Base-by-base conservation (phyloP, 2,113 vertebrate species). In the Origma solitaria region DNA sequence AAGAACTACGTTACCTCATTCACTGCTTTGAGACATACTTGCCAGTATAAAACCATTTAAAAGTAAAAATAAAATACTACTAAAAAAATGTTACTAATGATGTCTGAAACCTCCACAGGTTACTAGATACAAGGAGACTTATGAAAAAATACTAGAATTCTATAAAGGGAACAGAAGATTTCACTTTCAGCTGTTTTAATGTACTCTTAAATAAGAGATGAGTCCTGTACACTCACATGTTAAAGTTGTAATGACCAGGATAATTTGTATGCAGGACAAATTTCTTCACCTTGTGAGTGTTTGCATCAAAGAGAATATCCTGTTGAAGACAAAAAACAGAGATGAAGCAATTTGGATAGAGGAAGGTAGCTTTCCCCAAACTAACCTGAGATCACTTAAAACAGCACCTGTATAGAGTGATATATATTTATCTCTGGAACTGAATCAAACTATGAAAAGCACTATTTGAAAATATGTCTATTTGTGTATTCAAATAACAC, bases 241-340 rank as follows among this genome's bases (percentile, higher is more conserved):
- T 99, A 79, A 99, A 99, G 97, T 99, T 99, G 97, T 99, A 99
- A 99, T 99, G 99, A 93, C 99, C 99, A 24, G 99, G 99, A 76
- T 98, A 99, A 97, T 99, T 99, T 90, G 99, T 99, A 61, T 99
- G 99, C 68, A 99, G 98, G 93, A 99, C 99, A 98, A 99, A 99
- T 97, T 99, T 99, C 98, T 99, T 99, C 81, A 99, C 99, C 97
- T 99, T 98, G 97, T 99, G 99, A 95, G 98, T 99, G 80, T 99
- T 99, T 24, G 99, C 99, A 95, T 99, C 99, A 97, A 99, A 99
- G 82, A 99, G 98, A 98, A 99, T 99, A 86, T 99, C 99, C 99
- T 99, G 82, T 75, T 40, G 49, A 88, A 91, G 21, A 37, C 61
- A 82, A 13, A 40, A 40, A 54, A 51, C 10, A 84, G 30, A 66